Percentiles rank a stretch among this genome's conserved stretches.
These are phyloP conservation scores for Adelphocoris suturalis DNA, from an alignment of 2,888 invertebrate species.

Conservation along the genomic window DNA sequence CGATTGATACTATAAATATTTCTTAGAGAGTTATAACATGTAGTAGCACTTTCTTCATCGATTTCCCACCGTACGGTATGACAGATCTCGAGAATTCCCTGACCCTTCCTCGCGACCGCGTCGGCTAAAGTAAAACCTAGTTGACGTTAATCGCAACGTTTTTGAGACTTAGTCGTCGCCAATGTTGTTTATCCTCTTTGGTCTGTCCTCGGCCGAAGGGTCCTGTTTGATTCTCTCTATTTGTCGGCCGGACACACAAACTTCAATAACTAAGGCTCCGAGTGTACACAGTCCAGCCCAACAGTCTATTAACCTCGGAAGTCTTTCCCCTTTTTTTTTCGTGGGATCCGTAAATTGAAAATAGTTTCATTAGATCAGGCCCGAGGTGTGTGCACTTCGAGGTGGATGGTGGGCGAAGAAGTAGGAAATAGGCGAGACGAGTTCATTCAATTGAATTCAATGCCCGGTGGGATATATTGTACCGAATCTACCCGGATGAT, in stretches of 20 bases:
- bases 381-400: neutral
- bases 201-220: conserved; percentile 1
- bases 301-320: conserved; percentile 42
- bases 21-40: no score
- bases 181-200: conserved; percentile 37
- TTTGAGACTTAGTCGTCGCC: conserved; percentile 26
- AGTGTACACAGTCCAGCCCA: conserved; percentile 27
- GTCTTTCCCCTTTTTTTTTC: conserved; percentile 5
- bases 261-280: conserved; percentile 27
- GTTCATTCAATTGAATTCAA: neutral
- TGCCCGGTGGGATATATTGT: neutral
- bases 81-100: neutral
- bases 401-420: neutral
- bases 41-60: no score
- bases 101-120: neutral
- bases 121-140: conserved; percentile 20
- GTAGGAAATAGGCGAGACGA: neutral
- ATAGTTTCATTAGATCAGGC: conserved; percentile 39
- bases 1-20: no score
- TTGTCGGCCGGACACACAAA: conserved; percentile 29
- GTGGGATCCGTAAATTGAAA: conserved; percentile 39
- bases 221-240: conserved; percentile 31
- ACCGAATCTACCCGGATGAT: neutral
- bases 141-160: conserved; percentile 36
- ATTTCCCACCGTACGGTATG: neutral